Base-by-base conservation (phyloP, 2,797 vertebrate genomes). In the Rhyacichthys aspro region DNA sequence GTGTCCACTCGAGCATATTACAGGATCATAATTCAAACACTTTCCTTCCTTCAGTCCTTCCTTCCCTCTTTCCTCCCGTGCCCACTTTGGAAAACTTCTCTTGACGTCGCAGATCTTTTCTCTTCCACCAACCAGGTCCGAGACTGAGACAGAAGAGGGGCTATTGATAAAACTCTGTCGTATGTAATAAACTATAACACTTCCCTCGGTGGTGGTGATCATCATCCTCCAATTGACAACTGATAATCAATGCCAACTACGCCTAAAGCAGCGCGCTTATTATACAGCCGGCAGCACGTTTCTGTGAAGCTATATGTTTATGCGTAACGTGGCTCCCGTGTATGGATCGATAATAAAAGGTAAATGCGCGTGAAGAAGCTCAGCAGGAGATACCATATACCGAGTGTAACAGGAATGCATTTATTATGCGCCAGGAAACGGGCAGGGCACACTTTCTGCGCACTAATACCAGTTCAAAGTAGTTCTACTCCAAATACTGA, bases 1-100 rank as follows among this genome's bases (percentile, higher is more conserved):
- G 46, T 53, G 69, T 75, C 82, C 84, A 83, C 78, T 84, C 85
- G 69, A 67, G 73, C 81, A 81, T 63, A 76, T n/a, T 64, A 80
- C 66, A 74, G 82, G 76, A 80, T 83, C 78, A 86, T 86, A 86
- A 85, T 83, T 86, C 84, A 83, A 85, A 81, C 75, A 66, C 78
- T 70, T 81, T 83, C 79, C 84, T 86, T 88, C 83, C 83, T 74
- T 58, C 18, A 10, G 19, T 50, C 62, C 54, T 44, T 65, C 67
- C 76, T 70, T 67, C 70, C 62, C 8, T 67, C 64, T 23, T 44
- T 32, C 28, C 17, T 8, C n/a, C 38, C 34, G 53, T 18, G 9
- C 50, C n/a, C 38, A 49, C 56, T 48, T 59, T 66, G 34, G 38
- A 55, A 55, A 55, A 55, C 60, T 53, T 56, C 57, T 17, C 6